Evolutionary conservation across 2,113 vertebrate species (phyloP).

Genomic region (Sigmodon hispidus): DNA sequence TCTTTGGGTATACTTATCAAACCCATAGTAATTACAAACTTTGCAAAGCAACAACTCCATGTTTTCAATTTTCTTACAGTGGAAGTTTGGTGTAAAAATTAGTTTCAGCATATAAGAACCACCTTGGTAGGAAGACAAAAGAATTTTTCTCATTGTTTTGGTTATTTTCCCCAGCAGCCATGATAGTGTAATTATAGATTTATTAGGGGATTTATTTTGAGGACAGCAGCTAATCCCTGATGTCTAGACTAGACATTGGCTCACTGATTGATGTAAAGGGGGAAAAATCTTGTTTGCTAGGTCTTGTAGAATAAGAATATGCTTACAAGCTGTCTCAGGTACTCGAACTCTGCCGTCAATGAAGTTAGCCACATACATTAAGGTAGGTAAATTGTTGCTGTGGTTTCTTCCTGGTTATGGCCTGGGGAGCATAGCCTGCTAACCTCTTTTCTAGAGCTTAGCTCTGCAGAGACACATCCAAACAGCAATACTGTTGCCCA

Average conservation of each 20-base stretch:
- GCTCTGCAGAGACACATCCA: not conserved
- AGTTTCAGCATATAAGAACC: not conserved
- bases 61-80: not conserved
- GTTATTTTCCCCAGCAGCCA: not conserved
- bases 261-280: not conserved
- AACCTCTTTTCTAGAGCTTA: not conserved
- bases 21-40: not conserved
- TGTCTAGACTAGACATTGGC: not conserved
- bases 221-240: not conserved
- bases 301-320: not conserved
- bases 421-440: not conserved
- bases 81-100: slow-evolving; percentile 14
- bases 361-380: not conserved
- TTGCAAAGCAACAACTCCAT: not conserved
- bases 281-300: not conserved
- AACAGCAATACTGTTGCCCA: not conserved
- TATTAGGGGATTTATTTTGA: not conserved
- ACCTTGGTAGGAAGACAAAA: not conserved
- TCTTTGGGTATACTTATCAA: not conserved
- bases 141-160: not conserved
- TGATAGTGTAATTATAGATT: not conserved
- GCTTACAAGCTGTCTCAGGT: not conserved
- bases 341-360: not conserved
- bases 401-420: not conserved
- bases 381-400: not conserved